Base-by-base conservation (phyloP, 2,797 vertebrate species). In the Pyrocephalus nanus region DNA sequence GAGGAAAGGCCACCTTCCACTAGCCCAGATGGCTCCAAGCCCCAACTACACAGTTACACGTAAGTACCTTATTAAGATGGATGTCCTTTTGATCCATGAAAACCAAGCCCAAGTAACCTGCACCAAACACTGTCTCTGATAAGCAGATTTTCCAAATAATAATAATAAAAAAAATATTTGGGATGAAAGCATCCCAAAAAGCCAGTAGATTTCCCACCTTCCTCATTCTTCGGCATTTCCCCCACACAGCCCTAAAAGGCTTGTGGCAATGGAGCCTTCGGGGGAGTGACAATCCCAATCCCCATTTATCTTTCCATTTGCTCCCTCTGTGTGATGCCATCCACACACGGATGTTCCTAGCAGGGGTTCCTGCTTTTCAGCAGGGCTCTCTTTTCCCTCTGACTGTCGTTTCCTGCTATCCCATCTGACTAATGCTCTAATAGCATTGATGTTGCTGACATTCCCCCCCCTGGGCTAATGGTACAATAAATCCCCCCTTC, bases 401-500 rank as follows among this genome's bases (percentile, higher is more conserved):
- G 32, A 9, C 38, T 18, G 2, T 60, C 8, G 1, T 66, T 70
- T 25, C 64, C 34, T 43, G 32, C 7, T 2, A 42, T 51, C 15
- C 48, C 21, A 0, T 70, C 57, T 54, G 50, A 14, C 72, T 88
- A 70, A 88, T 30, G 53, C 71, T 71, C 1, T 91, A n/a, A 96
- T 12, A 71, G 89, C 89, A 95, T 96, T 96, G 94, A 87, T 40
- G 87, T 67, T 8, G 6, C 80, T 86, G 94, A 72, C 57, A 27
- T 51, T 90, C 82, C 64, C 36, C 69, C 85, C 36, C 5, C n/a
- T n/a, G 6, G 86, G 78, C 65, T 42, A 65, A 65, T 27, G 1
- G 0, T n/a, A 57, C 71, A 60, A 83, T 61, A 53, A 80, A 77
- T 38, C 71, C 50, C 32, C 64, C 53, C 92, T 70, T 29, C 48